Evolutionary conservation across 2,113 vertebrate genomes (phyloP).

Genomic region (Smithornis capensis): DNA sequence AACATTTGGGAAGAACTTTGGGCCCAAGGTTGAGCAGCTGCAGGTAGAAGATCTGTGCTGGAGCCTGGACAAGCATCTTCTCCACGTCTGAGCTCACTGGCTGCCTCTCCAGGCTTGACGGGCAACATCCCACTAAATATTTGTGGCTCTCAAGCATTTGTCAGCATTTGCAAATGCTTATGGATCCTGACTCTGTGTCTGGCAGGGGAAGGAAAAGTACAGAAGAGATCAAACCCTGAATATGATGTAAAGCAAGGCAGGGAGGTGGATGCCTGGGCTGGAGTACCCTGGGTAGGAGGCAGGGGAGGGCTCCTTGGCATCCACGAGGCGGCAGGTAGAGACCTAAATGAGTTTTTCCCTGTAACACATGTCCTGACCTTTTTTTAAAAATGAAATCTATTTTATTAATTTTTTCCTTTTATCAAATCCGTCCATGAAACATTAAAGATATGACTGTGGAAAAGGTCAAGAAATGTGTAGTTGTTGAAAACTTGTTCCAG

Average conservation of each 20-base stretch:
- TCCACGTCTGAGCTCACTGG: not conserved
- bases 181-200: not conserved
- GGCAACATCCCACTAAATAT: not conserved
- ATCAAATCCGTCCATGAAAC: constrained; percentile 33
- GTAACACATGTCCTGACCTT: constrained; percentile 78
- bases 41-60: not conserved
- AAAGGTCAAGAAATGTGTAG: constrained; percentile 76
- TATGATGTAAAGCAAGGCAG: not conserved
- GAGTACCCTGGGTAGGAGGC: not conserved
- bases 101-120: not conserved
- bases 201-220: not conserved
- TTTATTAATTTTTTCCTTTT: constrained; percentile 78
- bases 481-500: constrained; percentile 55
- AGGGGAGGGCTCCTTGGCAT: not conserved
- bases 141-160: not conserved
- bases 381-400: constrained; percentile 72
- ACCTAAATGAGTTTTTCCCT: constrained; percentile 72
- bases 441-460: constrained; percentile 61
- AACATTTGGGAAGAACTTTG: not conserved
- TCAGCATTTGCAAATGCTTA: not conserved
- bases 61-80: not conserved
- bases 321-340: not conserved
- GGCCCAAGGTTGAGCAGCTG: not conserved
- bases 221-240: not conserved
- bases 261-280: not conserved